Percentiles rank a stretch among this genome's conserved stretches.
phyloP scores from a whole-genome alignment of 1,140 invertebrate genomes.

The Harpegnathos saltator region DNA sequence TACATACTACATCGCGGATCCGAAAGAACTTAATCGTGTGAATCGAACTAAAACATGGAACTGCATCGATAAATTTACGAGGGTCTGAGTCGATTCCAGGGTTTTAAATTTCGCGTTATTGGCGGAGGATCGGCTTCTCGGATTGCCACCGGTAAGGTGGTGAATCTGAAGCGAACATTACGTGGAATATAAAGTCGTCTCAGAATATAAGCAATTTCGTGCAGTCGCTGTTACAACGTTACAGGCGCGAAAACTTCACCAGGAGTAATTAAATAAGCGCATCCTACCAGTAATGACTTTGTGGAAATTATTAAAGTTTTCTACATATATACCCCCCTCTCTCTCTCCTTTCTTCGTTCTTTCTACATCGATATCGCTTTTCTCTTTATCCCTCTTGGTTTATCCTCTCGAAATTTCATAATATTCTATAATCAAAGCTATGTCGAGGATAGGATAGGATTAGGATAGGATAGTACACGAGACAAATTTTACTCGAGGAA shows the following conservation, averaged over 20 bases:
- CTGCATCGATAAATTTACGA: slow-evolving; percentile 60
- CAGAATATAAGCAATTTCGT: slow-evolving; percentile 56
- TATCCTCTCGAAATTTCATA: slow-evolving; percentile 17
- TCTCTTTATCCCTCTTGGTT: not conserved
- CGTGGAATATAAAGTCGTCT: slow-evolving; percentile 38
- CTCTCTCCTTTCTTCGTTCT: not conserved
- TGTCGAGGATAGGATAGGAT: not conserved
- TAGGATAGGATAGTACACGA: not conserved
- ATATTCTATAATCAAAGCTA: slow-evolving; percentile 22
- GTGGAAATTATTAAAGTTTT: slow-evolving; percentile 40
- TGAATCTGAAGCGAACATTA: slow-evolving; percentile 51
- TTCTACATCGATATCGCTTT: not conserved
- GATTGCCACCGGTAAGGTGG: slow-evolving; percentile 27
- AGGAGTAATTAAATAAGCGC: slow-evolving; percentile 48
- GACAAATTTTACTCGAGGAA: not conserved
- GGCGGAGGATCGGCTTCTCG: slow-evolving; percentile 9
- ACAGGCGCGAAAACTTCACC: slow-evolving; percentile 27
- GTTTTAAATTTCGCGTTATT: slow-evolving; percentile 57
- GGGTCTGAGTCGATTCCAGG: slow-evolving; percentile 39
- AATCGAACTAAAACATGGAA: slow-evolving; percentile 41
- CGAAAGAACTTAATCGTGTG: slow-evolving; percentile 51
- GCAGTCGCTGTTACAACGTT: slow-evolving; percentile 41
- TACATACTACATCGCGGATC: slow-evolving; percentile 8
- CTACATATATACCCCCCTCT: not conserved
- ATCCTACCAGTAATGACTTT: slow-evolving; percentile 16